Percentiles rank a stretch among this genome's conserved stretches.
These are phyloP conservation scores for Murina feae DNA, from an alignment of 2,113 vertebrate genomes.

Conservation along the genomic window DNA sequence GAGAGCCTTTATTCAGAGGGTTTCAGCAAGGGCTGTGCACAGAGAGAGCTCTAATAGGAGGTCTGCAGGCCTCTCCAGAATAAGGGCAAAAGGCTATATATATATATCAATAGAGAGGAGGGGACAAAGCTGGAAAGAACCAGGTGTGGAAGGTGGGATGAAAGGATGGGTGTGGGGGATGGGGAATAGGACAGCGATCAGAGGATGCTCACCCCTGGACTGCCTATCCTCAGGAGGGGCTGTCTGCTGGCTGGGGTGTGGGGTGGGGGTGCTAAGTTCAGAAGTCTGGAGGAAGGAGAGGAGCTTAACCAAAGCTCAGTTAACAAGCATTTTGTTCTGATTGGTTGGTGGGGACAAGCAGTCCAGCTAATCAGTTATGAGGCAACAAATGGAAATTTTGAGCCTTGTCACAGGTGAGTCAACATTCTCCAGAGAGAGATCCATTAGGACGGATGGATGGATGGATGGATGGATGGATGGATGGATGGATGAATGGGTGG, in stretches of 20 bases:
- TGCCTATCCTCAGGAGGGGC: neutral
- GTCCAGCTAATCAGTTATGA: neutral
- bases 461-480: too few species aligned
- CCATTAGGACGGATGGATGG: too few species aligned
- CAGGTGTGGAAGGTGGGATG: neutral
- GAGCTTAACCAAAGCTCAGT: neutral
- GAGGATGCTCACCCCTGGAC: neutral
- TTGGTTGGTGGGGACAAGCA: neutral
- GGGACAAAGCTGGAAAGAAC: neutral
- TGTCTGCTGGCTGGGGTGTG: neutral
- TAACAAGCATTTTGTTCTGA: neutral
- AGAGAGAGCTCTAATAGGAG: neutral
- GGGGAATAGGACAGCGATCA: neutral
- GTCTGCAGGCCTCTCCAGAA: neutral
- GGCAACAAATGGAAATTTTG: neutral
- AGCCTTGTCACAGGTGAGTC: neutral
- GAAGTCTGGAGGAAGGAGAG: neutral
- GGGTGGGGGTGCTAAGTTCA: too few species aligned
- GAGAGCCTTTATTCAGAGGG: neutral
- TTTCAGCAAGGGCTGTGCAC: neutral
- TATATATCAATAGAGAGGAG: neutral
- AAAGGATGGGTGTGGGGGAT: accelerated
- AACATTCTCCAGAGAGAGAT: neutral
- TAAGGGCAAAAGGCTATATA: neutral
- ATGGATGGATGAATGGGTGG: too few species aligned